phyloP scores from a whole-genome alignment of 2,888 invertebrate species.

The Brenthis daphne region DNA sequence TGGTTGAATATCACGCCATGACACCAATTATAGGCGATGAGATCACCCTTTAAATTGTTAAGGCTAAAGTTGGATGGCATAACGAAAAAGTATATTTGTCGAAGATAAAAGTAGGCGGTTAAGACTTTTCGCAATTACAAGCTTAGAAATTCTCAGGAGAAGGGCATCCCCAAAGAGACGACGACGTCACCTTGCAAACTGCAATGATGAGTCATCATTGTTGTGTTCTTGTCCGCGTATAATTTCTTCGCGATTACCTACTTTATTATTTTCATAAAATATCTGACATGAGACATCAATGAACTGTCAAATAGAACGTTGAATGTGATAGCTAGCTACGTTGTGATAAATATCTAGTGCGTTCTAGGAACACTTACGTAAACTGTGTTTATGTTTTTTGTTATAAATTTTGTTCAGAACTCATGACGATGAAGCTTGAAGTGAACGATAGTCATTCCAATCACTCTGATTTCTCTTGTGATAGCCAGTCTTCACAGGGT shows the following conservation, averaged over 20 bases:
- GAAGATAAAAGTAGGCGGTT: conserved; percentile 54
- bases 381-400: conserved; percentile 45
- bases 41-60: conserved; percentile 68
- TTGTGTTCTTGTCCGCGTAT: conserved; percentile 65
- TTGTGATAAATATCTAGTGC: conserved; percentile 48
- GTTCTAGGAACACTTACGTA: conserved; percentile 54
- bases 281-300: conserved; percentile 64
- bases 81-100: conserved; percentile 55
- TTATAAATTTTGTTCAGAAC: conserved; percentile 52
- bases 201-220: conserved; percentile 76
- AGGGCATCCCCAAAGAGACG: conserved; percentile 77
- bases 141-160: conserved; percentile 64
- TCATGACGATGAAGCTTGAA: conserved; percentile 83
- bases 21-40: conserved; percentile 64
- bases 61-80: conserved; percentile 48
- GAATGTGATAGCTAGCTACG: conserved; percentile 43
- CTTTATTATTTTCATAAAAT: conserved; percentile 56
- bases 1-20: conserved; percentile 73
- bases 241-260: conserved; percentile 55
- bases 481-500: conserved; percentile 83
- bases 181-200: conserved; percentile 68
- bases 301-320: conserved; percentile 60
- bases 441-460: conserved; percentile 83
- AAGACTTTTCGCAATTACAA: conserved; percentile 56
- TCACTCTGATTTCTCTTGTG: conserved; percentile 83